Base-by-base conservation (phyloP, 2,113 vertebrate species). In the Bubo blakistoni region DNA sequence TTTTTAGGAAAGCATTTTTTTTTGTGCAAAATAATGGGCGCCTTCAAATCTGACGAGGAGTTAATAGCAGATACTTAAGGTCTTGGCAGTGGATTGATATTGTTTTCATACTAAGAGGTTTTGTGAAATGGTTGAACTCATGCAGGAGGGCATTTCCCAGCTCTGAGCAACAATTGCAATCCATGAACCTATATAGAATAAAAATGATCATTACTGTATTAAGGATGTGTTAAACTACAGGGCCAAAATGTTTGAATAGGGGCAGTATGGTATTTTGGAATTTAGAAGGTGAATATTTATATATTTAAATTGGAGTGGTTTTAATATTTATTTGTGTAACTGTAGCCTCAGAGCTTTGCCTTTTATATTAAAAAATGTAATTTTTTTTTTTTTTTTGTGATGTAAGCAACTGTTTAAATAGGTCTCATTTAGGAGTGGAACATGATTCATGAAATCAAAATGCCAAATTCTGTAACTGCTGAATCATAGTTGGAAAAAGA, bases 31-130 rank as follows among this genome's bases (percentile, higher is more conserved):
- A 76, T 85, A 94, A 87, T 71, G 42, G 5, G 3, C 67, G 55
- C 57, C 62, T 90, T 95, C 66, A 88, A 85, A 88, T 79, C 51
- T 92, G 82, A 94, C 0, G 3, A 91, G 51, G 70, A 93, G 38
- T 89, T 97, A 96, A 94, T 89, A 73, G 78, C 58, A 94, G 83
- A 78, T 90, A 92, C 81, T 96, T 97, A 94, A 86, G 55, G 25
- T 88, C 62, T 94, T 95, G 90, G 86, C 90, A 93, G 55, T 77
- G 32, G 27, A 40, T 46, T 62, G 9, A 17, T 67, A 58, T 74
- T 96, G 77, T 96, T 95, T 96, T 94, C 70, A 30, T 78, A 49
- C 52, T 81, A 91, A 87, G 42, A 86, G 42, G 19, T 91, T 95
- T 91, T 96, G 47, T 89, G 55, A 59, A 94, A 87, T 38, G 40